phyloP scores from a whole-genome alignment of 2,888 invertebrate species.

The Dasypolia templi region DNA sequence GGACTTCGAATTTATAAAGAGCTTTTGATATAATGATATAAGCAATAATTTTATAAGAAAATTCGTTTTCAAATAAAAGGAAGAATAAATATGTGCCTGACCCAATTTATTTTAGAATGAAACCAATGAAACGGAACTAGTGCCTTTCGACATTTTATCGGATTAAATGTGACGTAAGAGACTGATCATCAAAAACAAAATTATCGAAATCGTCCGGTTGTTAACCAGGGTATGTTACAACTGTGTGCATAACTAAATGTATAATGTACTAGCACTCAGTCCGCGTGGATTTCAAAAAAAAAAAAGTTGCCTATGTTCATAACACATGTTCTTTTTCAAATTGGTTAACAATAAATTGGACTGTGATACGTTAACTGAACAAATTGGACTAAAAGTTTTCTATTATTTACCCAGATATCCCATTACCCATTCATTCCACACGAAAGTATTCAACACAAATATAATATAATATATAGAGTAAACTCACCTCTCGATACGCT shows the following conservation, averaged over 20 bases:
- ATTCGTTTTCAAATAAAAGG: neutral
- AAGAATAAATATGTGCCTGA: slow-evolving; percentile 11
- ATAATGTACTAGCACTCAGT: too few species aligned
- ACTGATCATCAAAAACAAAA: slow-evolving; percentile 25
- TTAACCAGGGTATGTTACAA: slow-evolving; percentile 7
- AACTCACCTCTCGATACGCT: too few species aligned
- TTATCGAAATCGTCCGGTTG: slow-evolving; percentile 19
- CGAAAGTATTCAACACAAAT: too few species aligned
- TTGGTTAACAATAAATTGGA: too few species aligned
- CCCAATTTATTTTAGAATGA: slow-evolving; percentile 27
- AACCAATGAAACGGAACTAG: neutral
- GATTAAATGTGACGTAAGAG: neutral
- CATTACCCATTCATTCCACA: too few species aligned
- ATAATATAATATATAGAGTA: too few species aligned
- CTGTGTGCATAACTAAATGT: neutral
- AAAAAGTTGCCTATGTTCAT: too few species aligned
- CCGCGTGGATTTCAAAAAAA: too few species aligned
- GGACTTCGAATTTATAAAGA: slow-evolving; percentile 12
- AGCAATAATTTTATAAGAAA: slow-evolving; percentile 31
- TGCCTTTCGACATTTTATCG: neutral
- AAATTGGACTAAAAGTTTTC: too few species aligned
- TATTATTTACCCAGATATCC: too few species aligned
- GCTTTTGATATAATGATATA: slow-evolving; percentile 36
- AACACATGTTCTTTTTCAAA: too few species aligned
- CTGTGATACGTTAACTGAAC: too few species aligned